phyloP scores from a whole-genome alignment of 1,140 invertebrate genomes.

The Metopolophium dirhodum region DNA sequence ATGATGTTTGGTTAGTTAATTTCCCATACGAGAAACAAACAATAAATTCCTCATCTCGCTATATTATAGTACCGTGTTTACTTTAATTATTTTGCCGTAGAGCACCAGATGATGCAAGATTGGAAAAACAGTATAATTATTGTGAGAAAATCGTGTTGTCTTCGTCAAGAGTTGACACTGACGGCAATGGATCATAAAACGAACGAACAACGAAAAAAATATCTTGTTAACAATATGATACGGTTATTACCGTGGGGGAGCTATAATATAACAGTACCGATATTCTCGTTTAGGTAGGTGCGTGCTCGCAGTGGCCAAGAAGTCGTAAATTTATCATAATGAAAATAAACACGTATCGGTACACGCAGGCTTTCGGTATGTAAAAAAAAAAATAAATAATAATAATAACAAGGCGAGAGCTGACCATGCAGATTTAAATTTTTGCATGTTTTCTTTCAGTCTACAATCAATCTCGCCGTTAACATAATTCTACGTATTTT shows the following conservation, averaged over 20 bases:
- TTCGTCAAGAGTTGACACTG: not conserved
- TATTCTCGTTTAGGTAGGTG: slow-evolving; percentile 28
- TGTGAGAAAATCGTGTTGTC: slow-evolving; percentile 5
- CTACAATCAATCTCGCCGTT: not conserved
- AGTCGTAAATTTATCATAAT: slow-evolving; percentile 17
- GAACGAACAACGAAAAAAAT: not conserved
- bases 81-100: not conserved
- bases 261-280: not conserved
- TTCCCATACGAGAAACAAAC: slow-evolving; percentile 22
- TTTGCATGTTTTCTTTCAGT: not conserved
- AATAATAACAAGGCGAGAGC: not conserved
- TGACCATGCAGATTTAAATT: not conserved
- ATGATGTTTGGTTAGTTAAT: slow-evolving; percentile 35
- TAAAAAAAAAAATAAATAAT: not conserved
- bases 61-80: not conserved
- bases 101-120: not conserved
- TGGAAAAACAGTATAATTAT: slow-evolving; percentile 4
- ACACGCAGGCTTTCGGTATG: not conserved
- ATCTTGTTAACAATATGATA: not conserved
- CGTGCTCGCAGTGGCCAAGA: not conserved
- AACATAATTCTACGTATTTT: not conserved
- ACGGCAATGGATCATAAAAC: not conserved
- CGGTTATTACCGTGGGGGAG: not conserved
- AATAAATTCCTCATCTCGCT: not conserved
- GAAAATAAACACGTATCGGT: slow-evolving; percentile 27